These are phyloP conservation scores for Shinisaurus crocodilurus DNA, from an alignment of 2,113 vertebrate genomes.

Conservation along the genomic window DNA sequence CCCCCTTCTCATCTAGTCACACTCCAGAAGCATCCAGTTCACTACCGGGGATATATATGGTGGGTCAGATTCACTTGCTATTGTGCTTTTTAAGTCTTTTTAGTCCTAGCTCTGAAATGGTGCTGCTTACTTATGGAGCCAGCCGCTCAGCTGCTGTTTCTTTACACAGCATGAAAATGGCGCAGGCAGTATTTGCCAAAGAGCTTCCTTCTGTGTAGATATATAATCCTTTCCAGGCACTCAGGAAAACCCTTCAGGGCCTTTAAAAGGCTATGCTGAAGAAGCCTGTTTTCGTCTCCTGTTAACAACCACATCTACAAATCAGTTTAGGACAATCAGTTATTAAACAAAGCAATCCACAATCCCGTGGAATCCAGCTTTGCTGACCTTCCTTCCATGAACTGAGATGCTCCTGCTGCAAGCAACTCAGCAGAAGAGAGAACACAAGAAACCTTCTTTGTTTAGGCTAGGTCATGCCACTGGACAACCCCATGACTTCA, in stretches of 20 bases:
- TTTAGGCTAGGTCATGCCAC: background rate
- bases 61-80: background rate
- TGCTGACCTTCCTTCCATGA: background rate
- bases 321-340: background rate
- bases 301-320: background rate
- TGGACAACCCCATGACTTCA: background rate
- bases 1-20: too few species aligned
- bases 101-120: background rate
- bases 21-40: too few species aligned
- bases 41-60: background rate
- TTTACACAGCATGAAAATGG: background rate
- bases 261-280: background rate
- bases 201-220: background rate
- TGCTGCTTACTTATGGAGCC: background rate
- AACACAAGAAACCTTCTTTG: background rate
- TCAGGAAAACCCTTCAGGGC: background rate
- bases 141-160: background rate
- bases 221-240: background rate
- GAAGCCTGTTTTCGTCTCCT: background rate
- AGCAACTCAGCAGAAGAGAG: background rate
- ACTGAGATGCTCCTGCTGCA: background rate
- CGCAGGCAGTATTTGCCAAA: background rate
- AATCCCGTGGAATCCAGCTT: background rate
- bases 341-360: background rate
- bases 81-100: background rate